These are phyloP conservation scores for Onthophagus sagittarius DNA, from an alignment of 2,888 invertebrate species.

Conservation along the genomic window DNA sequence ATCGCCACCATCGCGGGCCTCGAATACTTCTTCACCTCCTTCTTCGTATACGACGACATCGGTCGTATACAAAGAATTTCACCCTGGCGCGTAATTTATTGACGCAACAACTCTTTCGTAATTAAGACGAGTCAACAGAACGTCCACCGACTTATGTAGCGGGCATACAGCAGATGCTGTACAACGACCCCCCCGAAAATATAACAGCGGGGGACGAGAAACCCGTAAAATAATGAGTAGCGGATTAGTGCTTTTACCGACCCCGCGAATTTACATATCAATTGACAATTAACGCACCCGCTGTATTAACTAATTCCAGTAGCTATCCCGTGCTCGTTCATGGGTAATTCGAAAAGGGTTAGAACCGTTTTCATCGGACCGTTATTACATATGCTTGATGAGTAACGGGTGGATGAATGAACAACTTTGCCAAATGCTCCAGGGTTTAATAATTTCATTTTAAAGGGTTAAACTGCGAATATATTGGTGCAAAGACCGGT, in stretches of 20 bases:
- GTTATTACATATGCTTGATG: constrained; percentile 12
- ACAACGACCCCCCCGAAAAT: constrained; percentile 12
- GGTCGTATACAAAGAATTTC: not conserved
- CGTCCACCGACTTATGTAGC: constrained; percentile 4
- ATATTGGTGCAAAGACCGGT: not conserved
- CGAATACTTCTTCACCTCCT: not conserved
- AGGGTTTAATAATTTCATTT: not conserved
- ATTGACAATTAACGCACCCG: constrained; percentile 49
- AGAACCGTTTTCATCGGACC: constrained; percentile 4
- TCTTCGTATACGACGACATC: not conserved
- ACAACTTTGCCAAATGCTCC: not conserved
- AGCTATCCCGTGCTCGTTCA: constrained; percentile 14
- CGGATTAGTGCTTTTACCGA: constrained; percentile 48
- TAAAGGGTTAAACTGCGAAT: not conserved
- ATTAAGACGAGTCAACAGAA: not conserved
- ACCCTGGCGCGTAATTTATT: not conserved
- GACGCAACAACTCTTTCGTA: not conserved
- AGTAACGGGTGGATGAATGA: constrained; percentile 2
- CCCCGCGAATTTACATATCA: constrained; percentile 47
- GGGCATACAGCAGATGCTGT: constrained; percentile 19
- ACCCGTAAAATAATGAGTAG: constrained; percentile 48
- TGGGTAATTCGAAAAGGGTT: constrained; percentile 10
- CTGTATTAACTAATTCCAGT: constrained; percentile 27
- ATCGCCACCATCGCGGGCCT: not conserved
- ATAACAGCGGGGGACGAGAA: constrained; percentile 40